Conservation (phyloP, 2,888 invertebrate genomes). For the Malacosoma neustria region DNA sequence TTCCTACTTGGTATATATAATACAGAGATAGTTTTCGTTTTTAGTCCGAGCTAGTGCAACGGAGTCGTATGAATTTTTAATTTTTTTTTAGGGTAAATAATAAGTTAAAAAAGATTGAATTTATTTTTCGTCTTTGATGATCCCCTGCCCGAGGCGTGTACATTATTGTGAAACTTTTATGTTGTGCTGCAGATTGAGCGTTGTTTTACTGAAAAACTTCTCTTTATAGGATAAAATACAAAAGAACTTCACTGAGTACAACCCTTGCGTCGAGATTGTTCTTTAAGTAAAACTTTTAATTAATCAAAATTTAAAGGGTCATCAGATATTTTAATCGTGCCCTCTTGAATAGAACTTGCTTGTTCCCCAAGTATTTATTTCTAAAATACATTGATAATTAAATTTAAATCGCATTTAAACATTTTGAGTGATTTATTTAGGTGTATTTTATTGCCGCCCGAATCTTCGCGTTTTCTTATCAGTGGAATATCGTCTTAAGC, state of each 20-base stretch:
- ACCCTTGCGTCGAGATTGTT: slow-evolving; percentile 62
- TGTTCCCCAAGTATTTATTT: too few species aligned
- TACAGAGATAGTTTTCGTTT: too few species aligned
- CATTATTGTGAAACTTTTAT: slow-evolving; percentile 71
- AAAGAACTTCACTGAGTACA: slow-evolving; percentile 60
- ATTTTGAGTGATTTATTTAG: too few species aligned
- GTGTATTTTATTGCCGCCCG: too few species aligned
- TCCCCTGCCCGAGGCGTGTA: slow-evolving; percentile 60
- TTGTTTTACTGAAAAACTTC: slow-evolving; percentile 69
- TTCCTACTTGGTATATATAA: too few species aligned
- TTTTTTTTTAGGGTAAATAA: too few species aligned
- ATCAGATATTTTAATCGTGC: slow-evolving; percentile 19
- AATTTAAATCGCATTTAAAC: too few species aligned
- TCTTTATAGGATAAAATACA: slow-evolving; percentile 63
- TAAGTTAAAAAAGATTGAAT: slow-evolving; percentile 40
- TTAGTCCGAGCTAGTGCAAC: too few species aligned
- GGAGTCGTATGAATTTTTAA: too few species aligned
- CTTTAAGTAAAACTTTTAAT: slow-evolving; percentile 65
- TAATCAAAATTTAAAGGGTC: slow-evolving; percentile 59
- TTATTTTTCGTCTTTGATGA: slow-evolving; percentile 52
- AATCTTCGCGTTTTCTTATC: too few species aligned
- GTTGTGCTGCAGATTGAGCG: slow-evolving; percentile 64
- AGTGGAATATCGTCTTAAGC: too few species aligned
- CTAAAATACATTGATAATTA: too few species aligned
- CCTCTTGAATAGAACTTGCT: slow-evolving; percentile 9